Percentiles rank a stretch among this genome's conserved stretches.
Evolutionary conservation across 2,797 vertebrate genomes (phyloP).

Genomic region (Silurus lanzhouensis): DNA sequence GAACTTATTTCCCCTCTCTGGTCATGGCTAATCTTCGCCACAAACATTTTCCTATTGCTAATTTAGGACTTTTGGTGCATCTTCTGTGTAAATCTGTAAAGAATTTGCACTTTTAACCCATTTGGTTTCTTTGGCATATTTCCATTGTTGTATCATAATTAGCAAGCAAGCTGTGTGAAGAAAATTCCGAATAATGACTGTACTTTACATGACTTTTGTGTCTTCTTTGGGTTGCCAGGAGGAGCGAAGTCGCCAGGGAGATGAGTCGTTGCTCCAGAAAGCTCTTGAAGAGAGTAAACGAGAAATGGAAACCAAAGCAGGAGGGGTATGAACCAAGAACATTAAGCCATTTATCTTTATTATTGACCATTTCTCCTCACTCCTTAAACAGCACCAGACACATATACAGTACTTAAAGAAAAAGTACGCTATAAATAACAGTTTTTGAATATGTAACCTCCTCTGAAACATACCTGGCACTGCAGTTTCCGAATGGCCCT

Average conservation of each 20-base stretch:
- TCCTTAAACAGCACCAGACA: background rate
- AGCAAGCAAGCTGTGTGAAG: constrained; percentile 37
- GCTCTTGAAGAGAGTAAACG: constrained; percentile 81
- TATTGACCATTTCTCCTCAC: background rate
- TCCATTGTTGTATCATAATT: constrained; percentile 20
- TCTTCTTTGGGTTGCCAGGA: constrained; percentile 71
- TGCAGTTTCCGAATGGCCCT: constrained; percentile 1
- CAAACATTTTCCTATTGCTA: background rate
- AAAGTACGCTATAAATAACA: background rate
- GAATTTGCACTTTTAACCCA: constrained; percentile 24
- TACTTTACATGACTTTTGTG: constrained; percentile 53
- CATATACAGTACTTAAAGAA: background rate
- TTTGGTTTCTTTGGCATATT: constrained; percentile 3
- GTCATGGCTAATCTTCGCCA: background rate
- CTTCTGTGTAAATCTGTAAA: background rate
- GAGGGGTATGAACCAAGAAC: constrained; percentile 70
- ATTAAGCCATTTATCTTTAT: constrained; percentile 2
- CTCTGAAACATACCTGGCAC: background rate
- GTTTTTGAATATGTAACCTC: background rate
- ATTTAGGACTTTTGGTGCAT: background rate
- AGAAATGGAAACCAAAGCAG: constrained; percentile 72
- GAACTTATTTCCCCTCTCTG: constrained; percentile 16
- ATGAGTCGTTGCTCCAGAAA: constrained; percentile 76
- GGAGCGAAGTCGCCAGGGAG: constrained; percentile 75
- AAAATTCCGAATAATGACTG: background rate